Evolutionary conservation across 1,140 invertebrate genomes (phyloP), one percentile per base, ranked within the genome.

Genomic region (Parasteatoda tepidariorum): DNA sequence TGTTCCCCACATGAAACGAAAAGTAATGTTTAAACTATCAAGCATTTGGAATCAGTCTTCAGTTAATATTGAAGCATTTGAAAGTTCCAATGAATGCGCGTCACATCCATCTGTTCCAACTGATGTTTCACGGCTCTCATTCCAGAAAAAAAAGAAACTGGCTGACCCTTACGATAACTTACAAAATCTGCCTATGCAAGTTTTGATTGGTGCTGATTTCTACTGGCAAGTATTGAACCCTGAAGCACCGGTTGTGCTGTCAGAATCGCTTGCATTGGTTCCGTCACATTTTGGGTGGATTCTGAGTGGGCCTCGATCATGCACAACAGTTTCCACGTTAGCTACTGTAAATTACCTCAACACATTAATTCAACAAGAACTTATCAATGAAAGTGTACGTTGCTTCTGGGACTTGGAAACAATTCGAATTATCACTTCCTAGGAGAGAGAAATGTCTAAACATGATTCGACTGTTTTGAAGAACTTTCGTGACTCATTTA

Each of bases 401-500:
- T 24, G 26, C 11, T 62, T 62, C 24, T 62, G 61, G 61, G 61
- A 62, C 24, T 62, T 62, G 61, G 61, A n/a, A n/a, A n/a, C n/a
- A n/a, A n/a, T n/a, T n/a, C n/a, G n/a, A n/a, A n/a, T n/a, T n/a
- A n/a, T n/a, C n/a, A n/a, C n/a, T n/a, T n/a, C n/a, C n/a, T n/a
- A n/a, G n/a, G n/a, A n/a, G n/a, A n/a, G n/a, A n/a, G n/a, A n/a
- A n/a, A n/a, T n/a, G n/a, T n/a, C n/a, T n/a, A n/a, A n/a, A n/a
- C n/a, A n/a, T n/a, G n/a, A n/a, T n/a, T n/a, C n/a, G n/a, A n/a
- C n/a, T n/a, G n/a, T n/a, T n/a, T n/a, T n/a, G n/a, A n/a, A n/a
- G n/a, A n/a, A n/a, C n/a, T n/a, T n/a, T n/a, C n/a, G n/a, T n/a
- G n/a, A n/a, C n/a, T n/a, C n/a, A n/a, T n/a, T n/a, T n/a, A n/a